Conservation (phyloP, 2,888 invertebrate species). For the Mesorhabditis belari region DNA sequence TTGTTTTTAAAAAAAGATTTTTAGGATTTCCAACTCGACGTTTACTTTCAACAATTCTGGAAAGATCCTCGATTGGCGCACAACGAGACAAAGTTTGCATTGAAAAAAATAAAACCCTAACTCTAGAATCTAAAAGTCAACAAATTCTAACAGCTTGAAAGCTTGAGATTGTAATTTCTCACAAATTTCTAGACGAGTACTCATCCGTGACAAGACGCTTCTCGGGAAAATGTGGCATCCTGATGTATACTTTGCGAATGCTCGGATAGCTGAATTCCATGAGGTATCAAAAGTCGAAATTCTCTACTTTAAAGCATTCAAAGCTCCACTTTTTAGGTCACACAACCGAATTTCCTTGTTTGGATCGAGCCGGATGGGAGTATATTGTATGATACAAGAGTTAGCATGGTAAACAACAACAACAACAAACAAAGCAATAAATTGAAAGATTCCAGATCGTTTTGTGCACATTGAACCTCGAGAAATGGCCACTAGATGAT, state of each 20-base stretch:
- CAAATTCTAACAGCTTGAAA: no score
- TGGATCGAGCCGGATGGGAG: conserved; percentile 53
- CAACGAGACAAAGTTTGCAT: conserved; percentile 32
- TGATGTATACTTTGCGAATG: conserved; percentile 53
- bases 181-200: conserved; percentile 31
- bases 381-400: conserved; percentile 47
- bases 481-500: conserved; percentile 50
- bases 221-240: conserved; percentile 49
- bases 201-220: conserved; percentile 33
- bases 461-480: conserved; percentile 50
- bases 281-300: conserved; percentile 12
- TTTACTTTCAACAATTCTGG: conserved; percentile 52
- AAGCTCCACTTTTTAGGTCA: conserved; percentile 38
- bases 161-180: no score
- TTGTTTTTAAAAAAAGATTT: no score
- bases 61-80: conserved; percentile 46
- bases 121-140: no score
- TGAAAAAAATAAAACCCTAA: no score
- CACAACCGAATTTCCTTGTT: conserved; percentile 52
- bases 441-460: conserved; percentile 40
- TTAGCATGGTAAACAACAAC: conserved; percentile 29
- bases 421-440: not conserved
- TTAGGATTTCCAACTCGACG: conserved; percentile 51
- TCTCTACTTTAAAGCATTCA: not conserved
- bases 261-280: conserved; percentile 50